A percentile compares a stretch with the other conserved stretches of the same genome.
Conservation (phyloP, 1,140 invertebrate genomes). For the Drosophila seguyi region DNA sequence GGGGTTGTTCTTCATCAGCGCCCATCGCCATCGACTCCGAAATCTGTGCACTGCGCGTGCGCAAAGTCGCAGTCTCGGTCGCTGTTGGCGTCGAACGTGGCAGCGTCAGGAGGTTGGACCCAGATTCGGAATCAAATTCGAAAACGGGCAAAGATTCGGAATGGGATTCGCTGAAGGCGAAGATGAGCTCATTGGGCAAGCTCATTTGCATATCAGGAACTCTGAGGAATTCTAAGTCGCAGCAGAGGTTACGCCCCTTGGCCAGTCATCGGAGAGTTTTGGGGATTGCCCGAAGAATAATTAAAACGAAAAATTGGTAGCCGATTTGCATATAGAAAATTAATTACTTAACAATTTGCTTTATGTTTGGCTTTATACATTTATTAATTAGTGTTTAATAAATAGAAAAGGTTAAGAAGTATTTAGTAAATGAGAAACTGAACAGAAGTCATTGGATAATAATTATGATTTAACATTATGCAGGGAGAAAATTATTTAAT, state of each 20-base stretch:
- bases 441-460: neutral
- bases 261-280: constrained; percentile 9
- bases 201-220: constrained; percentile 71
- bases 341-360: neutral
- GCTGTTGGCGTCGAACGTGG: constrained; percentile 12
- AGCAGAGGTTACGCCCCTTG: constrained; percentile 27
- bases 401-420: neutral
- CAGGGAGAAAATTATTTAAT: too few relatives aligned
- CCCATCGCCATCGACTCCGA: constrained; percentile 56
- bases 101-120: constrained; percentile 22
- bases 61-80: constrained; percentile 16
- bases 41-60: constrained; percentile 8
- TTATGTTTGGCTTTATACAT: neutral
- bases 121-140: neutral
- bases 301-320: constrained; percentile 11
- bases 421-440: neutral
- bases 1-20: constrained; percentile 81
- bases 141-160: neutral
- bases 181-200: constrained; percentile 48
- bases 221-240: constrained; percentile 54
- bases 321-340: constrained; percentile 1
- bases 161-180: constrained; percentile 35
- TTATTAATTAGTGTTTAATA: neutral
- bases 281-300: constrained; percentile 10
- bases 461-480: too few relatives aligned